Evolutionary conservation across 2,113 vertebrate genomes (phyloP), one percentile per base, ranked within the genome.

Genomic region (Cromileptes altivelis): DNA sequence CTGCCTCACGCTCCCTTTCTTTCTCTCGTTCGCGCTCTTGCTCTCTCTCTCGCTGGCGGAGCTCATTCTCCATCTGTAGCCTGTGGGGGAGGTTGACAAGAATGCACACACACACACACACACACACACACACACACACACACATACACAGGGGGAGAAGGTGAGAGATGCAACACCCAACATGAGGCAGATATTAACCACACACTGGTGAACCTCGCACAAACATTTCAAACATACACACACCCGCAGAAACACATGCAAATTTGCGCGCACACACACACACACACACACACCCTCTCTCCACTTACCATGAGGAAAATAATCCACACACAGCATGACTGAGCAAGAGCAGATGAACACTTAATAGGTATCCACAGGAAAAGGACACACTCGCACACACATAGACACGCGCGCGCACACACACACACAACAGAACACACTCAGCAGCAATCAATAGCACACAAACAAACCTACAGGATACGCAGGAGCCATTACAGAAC

Each of bases 31-130:
- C 97, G 0, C 96, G 88, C 75, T 98, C 97, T 0, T 96, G 92
- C 79, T 97, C 97, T 63, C 96, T 89, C 81, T 98, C 97, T 75
- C 97, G 94, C 90, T 97, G 97, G 79, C 98, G 92, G 78, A 98
- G 95, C 93, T 99, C 98, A 50, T 98, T 98, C 14, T 99, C 98
- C 96, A 99, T 97, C 92, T 99, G 98, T 86, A 99, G 94, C 95
- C 98, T 99, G 94, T 57, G 89, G 89, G 87, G 78, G 89, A 89
- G 88, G 81, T 92, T 93, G 84, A 90, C 86, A 90, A 93, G 85
- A 84, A 79, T 55, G 80, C 56, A 33, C 81, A 25, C 81, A 69
- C 68, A 80, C 79, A 76, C 67, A 78, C 42, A 81, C 56, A 72
- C 79, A 84, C 60, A 75, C 75, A 76, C 85, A 84, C 79, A 84